phyloP scores from a whole-genome alignment of 1,140 invertebrate species.

The Dendrolimus punctatus region DNA sequence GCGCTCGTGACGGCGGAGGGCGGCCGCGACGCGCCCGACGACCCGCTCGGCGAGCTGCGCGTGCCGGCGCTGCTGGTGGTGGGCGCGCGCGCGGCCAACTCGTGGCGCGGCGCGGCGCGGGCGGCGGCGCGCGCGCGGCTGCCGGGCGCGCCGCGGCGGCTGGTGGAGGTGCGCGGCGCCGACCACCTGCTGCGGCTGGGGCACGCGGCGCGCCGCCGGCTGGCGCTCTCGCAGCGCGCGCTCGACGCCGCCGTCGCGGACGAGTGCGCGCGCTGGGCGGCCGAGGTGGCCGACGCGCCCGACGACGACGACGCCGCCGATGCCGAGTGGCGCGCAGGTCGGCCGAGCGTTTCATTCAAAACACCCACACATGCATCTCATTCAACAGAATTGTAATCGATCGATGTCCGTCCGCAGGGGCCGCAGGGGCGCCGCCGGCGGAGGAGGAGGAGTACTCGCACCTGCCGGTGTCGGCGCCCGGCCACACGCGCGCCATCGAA shows the following conservation, averaged over 20 bases:
- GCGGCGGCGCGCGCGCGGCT: slow-evolving; percentile 2
- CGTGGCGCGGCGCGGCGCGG: slow-evolving; percentile 7
- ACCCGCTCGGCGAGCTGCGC: slow-evolving; percentile 18
- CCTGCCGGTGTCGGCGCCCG: slow-evolving; percentile 4
- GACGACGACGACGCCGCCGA: slow-evolving; percentile 1
- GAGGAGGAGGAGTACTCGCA: slow-evolving; percentile 11
- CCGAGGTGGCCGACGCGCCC: slow-evolving; percentile 6
- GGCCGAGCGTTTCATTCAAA: too few relatives aligned
- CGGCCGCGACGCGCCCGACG: slow-evolving; percentile 19
- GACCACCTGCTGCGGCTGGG: slow-evolving; percentile 28
- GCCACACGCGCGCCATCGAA: too few relatives aligned
- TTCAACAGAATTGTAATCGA: too few relatives aligned
- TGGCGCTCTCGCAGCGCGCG: slow-evolving; percentile 31
- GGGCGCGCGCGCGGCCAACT: slow-evolving; percentile 14
- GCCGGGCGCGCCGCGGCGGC: slow-evolving; percentile 14
- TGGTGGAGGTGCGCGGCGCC: slow-evolving; percentile 27
- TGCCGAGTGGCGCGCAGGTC: slow-evolving; percentile 1
- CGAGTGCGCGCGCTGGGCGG: slow-evolving; percentile 38
- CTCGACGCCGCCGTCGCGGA: slow-evolving; percentile 37
- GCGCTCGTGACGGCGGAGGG: slow-evolving; percentile 33
- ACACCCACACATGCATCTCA: too few relatives aligned
- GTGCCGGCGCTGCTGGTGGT: slow-evolving; percentile 30
- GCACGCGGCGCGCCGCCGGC: slow-evolving; percentile 16
- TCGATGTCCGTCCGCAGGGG: too few relatives aligned
- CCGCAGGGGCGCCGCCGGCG: neutral